Evolutionary conservation across 2,113 vertebrate species (phyloP), one percentile per base, ranked within the genome.

Genomic region (Lucifuga dentata): DNA sequence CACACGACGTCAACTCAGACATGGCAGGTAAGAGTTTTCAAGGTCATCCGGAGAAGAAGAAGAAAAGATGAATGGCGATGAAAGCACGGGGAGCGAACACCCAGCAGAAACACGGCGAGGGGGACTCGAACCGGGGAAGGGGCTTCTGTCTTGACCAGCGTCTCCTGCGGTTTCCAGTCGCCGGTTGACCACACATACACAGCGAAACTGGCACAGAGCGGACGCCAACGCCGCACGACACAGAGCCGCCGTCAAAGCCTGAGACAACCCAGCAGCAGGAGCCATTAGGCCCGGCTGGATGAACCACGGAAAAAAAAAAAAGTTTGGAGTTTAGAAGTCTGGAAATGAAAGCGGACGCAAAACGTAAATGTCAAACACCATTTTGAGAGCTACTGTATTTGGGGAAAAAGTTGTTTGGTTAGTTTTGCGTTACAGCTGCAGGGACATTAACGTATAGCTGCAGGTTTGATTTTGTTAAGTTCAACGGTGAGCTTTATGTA

Each of bases 111-210:
- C 35, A 32, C 9, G 52, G 49, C 40, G 52, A 74, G 53, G 26
- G 48, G 45, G 43, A 73, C 69, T 68, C 57, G 41, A 66, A 67
- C 44, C 45, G 9, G 49, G n/a, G n/a, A n/a, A 55, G 29, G 39
- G 35, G 70, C 60, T 67, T 76, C 73, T 57, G 69, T 52, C 52
- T 43, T 0, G 71, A 50, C 68, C 60, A 7, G 21, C 46, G 1
- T 48, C 58, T 59, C 40, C 24, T 38, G 36, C 11, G 57, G 40
- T 16, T 43, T 59, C 56, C 66, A 19, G 51, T 70, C 51, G 61
- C 76, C 79, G n/a, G 73, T 61, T 83, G 86, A 85, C 86, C 88
- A 91, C 89, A 91, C 89, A 88, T 76, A 70, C 80, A 16, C 23
- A 17, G 35, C 24, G 32, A 38, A 67, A 19, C 76, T 89, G 89